These are phyloP conservation scores for Coregonus ussuriensis DNA, from an alignment of 2,797 vertebrate species.

Conservation along the genomic window DNA sequence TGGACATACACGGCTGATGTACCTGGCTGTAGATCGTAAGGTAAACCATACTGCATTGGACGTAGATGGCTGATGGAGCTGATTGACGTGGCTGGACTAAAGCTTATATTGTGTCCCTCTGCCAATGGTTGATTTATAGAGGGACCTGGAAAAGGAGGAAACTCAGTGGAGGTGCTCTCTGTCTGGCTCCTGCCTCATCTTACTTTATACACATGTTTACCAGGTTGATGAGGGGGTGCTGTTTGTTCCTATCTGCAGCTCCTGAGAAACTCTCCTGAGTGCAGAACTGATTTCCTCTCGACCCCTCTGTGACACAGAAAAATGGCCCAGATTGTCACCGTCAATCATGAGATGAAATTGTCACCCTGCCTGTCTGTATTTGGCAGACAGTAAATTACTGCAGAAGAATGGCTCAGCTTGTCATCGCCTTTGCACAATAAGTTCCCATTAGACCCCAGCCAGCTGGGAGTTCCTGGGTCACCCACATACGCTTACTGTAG, in stretches of 20 bases:
- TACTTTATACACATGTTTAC: too few relatives aligned
- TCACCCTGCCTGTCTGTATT: slow-evolving; percentile 11
- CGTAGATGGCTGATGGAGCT: background rate
- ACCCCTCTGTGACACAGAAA: slow-evolving; percentile 26
- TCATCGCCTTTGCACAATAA: slow-evolving; percentile 32
- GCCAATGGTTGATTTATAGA: too few relatives aligned
- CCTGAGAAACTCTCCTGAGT: background rate
- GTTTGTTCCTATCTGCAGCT: background rate
- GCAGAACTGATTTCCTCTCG: slow-evolving; percentile 30
- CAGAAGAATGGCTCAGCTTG: slow-evolving; percentile 7
- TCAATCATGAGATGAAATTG: slow-evolving; percentile 36
- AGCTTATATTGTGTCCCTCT: too few relatives aligned
- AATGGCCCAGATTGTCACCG: slow-evolving; percentile 28
- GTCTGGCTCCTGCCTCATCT: background rate
- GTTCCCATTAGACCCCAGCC: slow-evolving; percentile 22
- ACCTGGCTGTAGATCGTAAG: too few relatives aligned
- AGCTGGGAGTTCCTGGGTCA: background rate
- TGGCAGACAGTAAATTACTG: too few relatives aligned
- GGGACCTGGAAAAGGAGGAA: too few relatives aligned
- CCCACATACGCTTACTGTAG: slow-evolving; percentile 3
- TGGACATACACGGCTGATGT: too few relatives aligned
- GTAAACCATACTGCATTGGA: too few relatives aligned
- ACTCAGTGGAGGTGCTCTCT: background rate
- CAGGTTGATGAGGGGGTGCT: too few relatives aligned
- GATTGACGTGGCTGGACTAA: background rate